These are phyloP conservation scores for Drosophila anceps DNA, from an alignment of 2,888 invertebrate genomes.

Conservation along the genomic window DNA sequence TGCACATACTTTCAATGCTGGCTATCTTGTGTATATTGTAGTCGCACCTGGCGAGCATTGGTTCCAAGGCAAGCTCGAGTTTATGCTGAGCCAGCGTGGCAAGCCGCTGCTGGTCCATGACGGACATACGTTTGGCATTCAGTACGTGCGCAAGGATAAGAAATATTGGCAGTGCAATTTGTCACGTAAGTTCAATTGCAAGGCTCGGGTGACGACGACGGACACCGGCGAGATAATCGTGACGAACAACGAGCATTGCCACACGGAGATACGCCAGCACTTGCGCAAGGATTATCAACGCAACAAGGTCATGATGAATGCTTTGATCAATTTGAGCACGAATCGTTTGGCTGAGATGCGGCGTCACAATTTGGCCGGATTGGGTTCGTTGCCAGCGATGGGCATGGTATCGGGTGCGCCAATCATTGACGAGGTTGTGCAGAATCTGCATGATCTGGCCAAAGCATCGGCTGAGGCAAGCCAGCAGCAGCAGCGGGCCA, in stretches of 20 bases:
- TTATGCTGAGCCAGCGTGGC: conserved; percentile 86
- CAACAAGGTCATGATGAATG: conserved; percentile 85
- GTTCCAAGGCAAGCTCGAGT: conserved; percentile 85
- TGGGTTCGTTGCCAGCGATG: conserved; percentile 57
- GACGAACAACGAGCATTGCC: conserved; percentile 86
- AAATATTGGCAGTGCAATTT: conserved; percentile 86
- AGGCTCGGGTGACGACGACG: conserved; percentile 85
- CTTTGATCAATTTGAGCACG: conserved; percentile 82
- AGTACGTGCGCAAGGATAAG: conserved; percentile 85
- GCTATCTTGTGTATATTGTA: conserved; percentile 71
- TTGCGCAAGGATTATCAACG: conserved; percentile 85
- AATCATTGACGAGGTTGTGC: conserved; percentile 71
- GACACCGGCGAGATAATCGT: conserved; percentile 84
- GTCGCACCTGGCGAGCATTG: conserved; percentile 86
- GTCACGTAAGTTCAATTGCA: conserved; percentile 85
- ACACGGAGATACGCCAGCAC: conserved; percentile 85
- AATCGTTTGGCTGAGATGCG: conserved; percentile 79
- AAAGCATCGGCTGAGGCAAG: conserved; percentile 67
- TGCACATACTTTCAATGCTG: conserved; percentile 50
- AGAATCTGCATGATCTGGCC: conserved; percentile 71
- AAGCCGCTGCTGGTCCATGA: conserved; percentile 85
- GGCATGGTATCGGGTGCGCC: conserved; percentile 56
- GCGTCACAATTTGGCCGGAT: conserved; percentile 65
- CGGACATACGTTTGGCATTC: conserved; percentile 85
- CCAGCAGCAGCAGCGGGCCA: conserved; percentile 56